A percentile compares a stretch with the other conserved stretches of the same genome.
These are phyloP conservation scores for Camponotus floridanus DNA, from an alignment of 1,140 invertebrate species.

Conservation along the genomic window DNA sequence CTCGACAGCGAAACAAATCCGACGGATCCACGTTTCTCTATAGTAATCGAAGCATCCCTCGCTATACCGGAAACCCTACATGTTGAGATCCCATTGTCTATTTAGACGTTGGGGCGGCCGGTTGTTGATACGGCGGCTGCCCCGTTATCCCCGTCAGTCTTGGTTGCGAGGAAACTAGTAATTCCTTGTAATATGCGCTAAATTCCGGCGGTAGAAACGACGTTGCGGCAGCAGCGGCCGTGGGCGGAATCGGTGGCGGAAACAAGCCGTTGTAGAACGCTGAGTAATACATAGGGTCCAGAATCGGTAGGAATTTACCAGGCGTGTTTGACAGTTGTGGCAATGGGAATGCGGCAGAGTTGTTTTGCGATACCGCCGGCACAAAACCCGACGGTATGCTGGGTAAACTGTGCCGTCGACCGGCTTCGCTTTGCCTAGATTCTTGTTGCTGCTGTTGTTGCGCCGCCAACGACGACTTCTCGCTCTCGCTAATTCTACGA, in stretches of 20 bases:
- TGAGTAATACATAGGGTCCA: slow-evolving; percentile 84
- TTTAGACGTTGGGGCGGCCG: slow-evolving; percentile 84
- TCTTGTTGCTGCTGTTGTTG: slow-evolving; percentile 71
- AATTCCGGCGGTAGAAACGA: slow-evolving; percentile 83
- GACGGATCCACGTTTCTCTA: slow-evolving; percentile 67
- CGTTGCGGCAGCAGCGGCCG: slow-evolving; percentile 63
- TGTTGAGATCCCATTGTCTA: slow-evolving; percentile 78
- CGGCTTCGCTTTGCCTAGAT: slow-evolving; percentile 62
- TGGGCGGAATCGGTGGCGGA: slow-evolving; percentile 77
- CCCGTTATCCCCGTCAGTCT: slow-evolving; percentile 81
- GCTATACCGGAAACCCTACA: slow-evolving; percentile 66
- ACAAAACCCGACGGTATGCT: slow-evolving; percentile 79
- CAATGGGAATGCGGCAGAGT: slow-evolving; percentile 71
- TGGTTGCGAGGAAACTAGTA: slow-evolving; percentile 82
- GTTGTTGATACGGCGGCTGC: slow-evolving; percentile 77
- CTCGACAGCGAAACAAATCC: slow-evolving; percentile 65
- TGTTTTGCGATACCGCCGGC: slow-evolving; percentile 72
- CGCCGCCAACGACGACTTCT: slow-evolving; percentile 71
- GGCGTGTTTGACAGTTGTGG: slow-evolving; percentile 78
- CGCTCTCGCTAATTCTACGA: slow-evolving; percentile 76
- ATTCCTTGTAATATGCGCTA: slow-evolving; percentile 84
- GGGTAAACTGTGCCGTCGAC: slow-evolving; percentile 80
- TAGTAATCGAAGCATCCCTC: slow-evolving; percentile 55
- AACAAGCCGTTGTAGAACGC: slow-evolving; percentile 84
- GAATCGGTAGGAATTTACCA: slow-evolving; percentile 83